Evolutionary conservation across 2,113 vertebrate genomes (phyloP), one percentile per base, ranked within the genome.

Genomic region (Chrysemys picta): DNA sequence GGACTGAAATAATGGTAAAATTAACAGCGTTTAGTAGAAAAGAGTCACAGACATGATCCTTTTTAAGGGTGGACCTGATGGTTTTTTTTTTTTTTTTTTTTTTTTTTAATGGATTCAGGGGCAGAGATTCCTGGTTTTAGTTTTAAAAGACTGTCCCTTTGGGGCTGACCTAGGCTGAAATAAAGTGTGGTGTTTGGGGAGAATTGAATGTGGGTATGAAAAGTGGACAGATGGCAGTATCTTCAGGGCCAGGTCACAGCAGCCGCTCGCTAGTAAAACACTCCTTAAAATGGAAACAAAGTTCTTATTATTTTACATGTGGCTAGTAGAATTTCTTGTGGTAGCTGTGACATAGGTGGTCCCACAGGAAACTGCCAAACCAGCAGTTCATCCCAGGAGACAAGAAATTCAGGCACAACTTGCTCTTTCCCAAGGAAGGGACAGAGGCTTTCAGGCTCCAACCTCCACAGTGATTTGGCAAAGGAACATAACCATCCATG

Each of bases 21-120:
- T 31, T 45, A 45, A n/a, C 21, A 4, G 16, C 0, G 0, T 21
- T 4, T 0, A 1, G 56, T 31, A 31, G 49, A 38, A 80, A n/a
- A 82, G 57, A 78, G 19, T 25, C 50, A 3, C 12, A 0, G 84
- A 45, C 79, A 21, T 12, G 24, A 19, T 16, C 8, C 13, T 87
- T 78, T 14, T 12, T 52, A 72, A 82, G 29, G 54, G 3, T 6
- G 82, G 52, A 6, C 53, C 52, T 82, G 24, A 14, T 42, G 3
- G 3, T 42, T 42, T 42, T 42, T 42, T 42, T 42, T 42, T 42
- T 42, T 42, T 42, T 42, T 42, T 42, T 42, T 42, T 42, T 85
- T 54, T 85, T 29, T 45, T 56, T 47, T 50, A 14, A 6, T 4
- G n/a, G 25, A 85, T 24, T 62, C 19, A 1, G 12, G 25, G 17